These are phyloP conservation scores for Macroteleia sp. DNA, from an alignment of 2,888 invertebrate species.

Conservation along the genomic window DNA sequence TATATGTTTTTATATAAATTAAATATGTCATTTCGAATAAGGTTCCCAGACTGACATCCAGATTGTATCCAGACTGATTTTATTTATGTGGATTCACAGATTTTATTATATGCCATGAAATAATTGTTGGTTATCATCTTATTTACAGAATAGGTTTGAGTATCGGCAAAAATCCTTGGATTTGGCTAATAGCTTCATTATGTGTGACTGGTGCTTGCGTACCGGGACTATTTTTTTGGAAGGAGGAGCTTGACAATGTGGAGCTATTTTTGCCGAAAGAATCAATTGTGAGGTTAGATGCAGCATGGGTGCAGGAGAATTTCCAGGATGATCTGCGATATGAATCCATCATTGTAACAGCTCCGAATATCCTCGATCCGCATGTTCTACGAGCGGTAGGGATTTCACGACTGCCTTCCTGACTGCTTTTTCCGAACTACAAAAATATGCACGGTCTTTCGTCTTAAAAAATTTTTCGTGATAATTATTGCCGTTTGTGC, in stretches of 20 bases:
- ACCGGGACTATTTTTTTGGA: constrained; percentile 79
- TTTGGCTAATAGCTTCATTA: constrained; percentile 75
- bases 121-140: constrained; percentile 28
- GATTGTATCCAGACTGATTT: no score
- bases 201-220: constrained; percentile 75
- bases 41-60: no score
- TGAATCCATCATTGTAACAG: constrained; percentile 81
- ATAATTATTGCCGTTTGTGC: no score
- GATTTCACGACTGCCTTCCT: constrained; percentile 32
- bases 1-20: no score
- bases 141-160: constrained; percentile 74
- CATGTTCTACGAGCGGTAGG: constrained; percentile 79
- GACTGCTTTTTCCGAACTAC: constrained; percentile 24
- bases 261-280: constrained; percentile 69
- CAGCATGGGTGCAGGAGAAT: constrained; percentile 79
- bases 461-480: constrained; percentile 20
- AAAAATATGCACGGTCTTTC: constrained; percentile 28
- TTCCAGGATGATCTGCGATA: constrained; percentile 81
- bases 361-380: constrained; percentile 80
- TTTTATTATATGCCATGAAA: no score
- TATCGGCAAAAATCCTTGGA: constrained; percentile 76
- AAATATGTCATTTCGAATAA: no score
- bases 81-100: no score
- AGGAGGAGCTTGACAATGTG: constrained; percentile 79
- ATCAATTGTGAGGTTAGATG: constrained; percentile 77